Evolutionary conservation across 2,888 invertebrate genomes (phyloP), one percentile per base, ranked within the genome.

Genomic region (Athalia cordata): DNA sequence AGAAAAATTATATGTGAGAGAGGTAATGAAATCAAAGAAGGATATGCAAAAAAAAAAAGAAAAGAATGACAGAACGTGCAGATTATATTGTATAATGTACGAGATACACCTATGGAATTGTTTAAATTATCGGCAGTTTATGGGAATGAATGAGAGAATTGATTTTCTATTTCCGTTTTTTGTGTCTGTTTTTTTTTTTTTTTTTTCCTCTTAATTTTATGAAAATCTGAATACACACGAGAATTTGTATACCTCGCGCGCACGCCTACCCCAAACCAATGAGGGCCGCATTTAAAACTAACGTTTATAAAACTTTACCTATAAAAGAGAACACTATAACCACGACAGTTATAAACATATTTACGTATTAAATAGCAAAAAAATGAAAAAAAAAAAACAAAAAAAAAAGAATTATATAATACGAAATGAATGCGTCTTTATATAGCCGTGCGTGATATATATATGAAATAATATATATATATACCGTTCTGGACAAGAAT

Each of bases 201-300:
- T 79, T 81, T 77, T 81, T 81, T 80, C 79, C 74, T 70, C 77
- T 78, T 29, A 9, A 11, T 79, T 76, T 80, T 77, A 78, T 81
- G 81, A 79, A 45, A 79, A 81, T 81, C n/a, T 82, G 81, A 80
- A 82, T 84, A 80, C 83, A 81, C 79, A 81, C 61, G 78, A 81
- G 64, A 85, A 84, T 84, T 84, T 84, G 81, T 85, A 85, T 84
- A 86, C 83, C 82, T 83, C 85, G 83, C 84, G 85, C 82, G 85
- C 80, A 81, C 79, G 81, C 80, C 29, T 29, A 29, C 29, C 81
- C 81, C 78, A 15, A 66, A 1, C 43, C 61, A 9, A 1, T 52
- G 75, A 79, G 78, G 83, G 84, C 79, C 78, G 84, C 85, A 85
- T 84, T 85, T 85, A 85, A 85, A 85, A 84, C 70, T 84, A 84